These are phyloP conservation scores for Hemicentrotus pulcherrimus DNA, from an alignment of 35 echinoderm and acorn worm species.

Conservation along the genomic window DNA sequence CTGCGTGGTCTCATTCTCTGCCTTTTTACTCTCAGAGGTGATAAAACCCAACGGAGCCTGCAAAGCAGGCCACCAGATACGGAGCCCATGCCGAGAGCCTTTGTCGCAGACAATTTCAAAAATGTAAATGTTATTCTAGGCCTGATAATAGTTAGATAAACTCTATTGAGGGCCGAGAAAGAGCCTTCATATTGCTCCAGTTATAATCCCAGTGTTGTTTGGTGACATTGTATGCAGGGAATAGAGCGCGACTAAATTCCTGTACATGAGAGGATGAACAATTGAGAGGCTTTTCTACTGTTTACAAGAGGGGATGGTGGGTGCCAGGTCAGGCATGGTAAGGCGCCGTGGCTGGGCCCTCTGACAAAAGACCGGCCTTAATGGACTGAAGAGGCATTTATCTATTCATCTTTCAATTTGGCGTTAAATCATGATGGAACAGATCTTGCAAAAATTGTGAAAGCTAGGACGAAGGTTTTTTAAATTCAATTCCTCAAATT, in stretches of 20 bases:
- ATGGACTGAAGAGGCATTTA: not conserved
- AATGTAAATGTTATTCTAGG: constrained; percentile 38
- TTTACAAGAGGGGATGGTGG: not conserved
- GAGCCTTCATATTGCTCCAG: not conserved
- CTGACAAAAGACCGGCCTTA: not conserved
- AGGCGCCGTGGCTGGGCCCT: not conserved
- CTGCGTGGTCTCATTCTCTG: not conserved
- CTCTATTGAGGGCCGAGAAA: not conserved
- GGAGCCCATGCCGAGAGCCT: not conserved
- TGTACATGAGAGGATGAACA: not conserved
- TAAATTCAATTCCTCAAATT: no score
- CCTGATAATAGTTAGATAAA: constrained; percentile 38
- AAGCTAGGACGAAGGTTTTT: no score
- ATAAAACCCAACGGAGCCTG: not conserved
- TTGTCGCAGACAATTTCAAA: constrained; percentile 37
- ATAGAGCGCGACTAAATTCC: not conserved
- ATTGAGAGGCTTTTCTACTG: not conserved
- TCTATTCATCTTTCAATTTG: no score
- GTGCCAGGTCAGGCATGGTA: not conserved
- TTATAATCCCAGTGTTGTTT: not conserved
- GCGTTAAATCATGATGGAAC: no score
- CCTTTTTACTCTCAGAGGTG: not conserved
- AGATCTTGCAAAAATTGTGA: no score
- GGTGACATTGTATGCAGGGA: not conserved
- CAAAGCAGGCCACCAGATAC: constrained; percentile 26